phyloP scores from a whole-genome alignment of 2,113 vertebrate species.

The Rhegmatorhina hoffmannsi region DNA sequence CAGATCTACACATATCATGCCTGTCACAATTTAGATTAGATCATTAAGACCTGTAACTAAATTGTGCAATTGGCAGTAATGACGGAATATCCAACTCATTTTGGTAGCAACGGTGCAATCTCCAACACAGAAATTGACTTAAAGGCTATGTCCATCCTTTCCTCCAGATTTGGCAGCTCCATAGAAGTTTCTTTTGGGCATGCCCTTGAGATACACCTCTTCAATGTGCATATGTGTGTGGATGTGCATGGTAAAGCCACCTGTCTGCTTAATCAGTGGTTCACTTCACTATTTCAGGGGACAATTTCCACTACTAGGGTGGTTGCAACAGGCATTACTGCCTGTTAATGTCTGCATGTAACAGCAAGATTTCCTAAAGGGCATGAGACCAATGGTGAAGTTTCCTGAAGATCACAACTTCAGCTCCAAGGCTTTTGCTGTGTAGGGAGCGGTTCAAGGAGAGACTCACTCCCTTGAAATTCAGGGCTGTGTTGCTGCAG shows the following conservation, averaged over 20 bases:
- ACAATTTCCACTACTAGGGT: background rate
- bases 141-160: background rate
- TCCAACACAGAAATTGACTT: background rate
- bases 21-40: background rate
- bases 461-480: slow-evolving; percentile 47
- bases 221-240: background rate
- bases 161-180: background rate
- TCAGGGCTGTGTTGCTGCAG: slow-evolving; percentile 17
- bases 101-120: background rate
- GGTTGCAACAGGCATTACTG: background rate
- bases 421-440: background rate
- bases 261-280: background rate
- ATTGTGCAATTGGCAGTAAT: background rate
- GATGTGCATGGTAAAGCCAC: background rate
- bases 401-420: slow-evolving; percentile 24
- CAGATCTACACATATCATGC: background rate
- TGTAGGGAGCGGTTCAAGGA: background rate
- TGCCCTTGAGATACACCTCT: background rate
- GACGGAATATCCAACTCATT: background rate
- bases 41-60: background rate
- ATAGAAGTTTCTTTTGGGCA: background rate
- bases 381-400: background rate
- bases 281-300: background rate
- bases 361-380: background rate
- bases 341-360: background rate